Percentiles rank a stretch among this genome's conserved stretches.
phyloP scores from a whole-genome alignment of 1,140 invertebrate genomes.

The Drosophila carrolli region DNA sequence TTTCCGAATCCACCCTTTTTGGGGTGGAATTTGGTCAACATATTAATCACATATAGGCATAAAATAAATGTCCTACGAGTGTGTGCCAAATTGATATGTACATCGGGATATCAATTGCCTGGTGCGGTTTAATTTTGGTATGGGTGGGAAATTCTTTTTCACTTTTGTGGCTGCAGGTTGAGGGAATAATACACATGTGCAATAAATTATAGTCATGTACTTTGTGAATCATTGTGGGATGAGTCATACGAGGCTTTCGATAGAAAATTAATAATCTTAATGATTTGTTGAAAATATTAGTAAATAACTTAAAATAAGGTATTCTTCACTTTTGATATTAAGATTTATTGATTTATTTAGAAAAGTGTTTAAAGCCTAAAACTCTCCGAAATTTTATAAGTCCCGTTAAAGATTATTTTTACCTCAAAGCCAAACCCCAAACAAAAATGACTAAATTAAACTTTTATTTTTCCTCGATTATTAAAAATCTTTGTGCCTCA shows the following conservation, averaged over 20 bases:
- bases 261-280: neutral
- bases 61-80: conserved; percentile 73
- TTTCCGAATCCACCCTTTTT: neutral
- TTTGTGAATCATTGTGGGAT: conserved; percentile 3
- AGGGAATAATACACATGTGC: conserved; percentile 23
- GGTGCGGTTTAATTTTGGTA: conserved; percentile 25
- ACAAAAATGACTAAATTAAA: conserved; percentile 43
- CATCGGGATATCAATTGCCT: conserved; percentile 67
- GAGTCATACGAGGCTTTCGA: conserved; percentile 7
- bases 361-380: too few species aligned
- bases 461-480: conserved; percentile 25
- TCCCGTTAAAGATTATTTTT: too few species aligned
- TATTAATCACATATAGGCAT: conserved; percentile 76
- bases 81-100: conserved; percentile 78
- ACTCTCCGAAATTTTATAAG: too few species aligned
- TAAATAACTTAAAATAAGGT: too few species aligned
- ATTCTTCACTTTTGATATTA: too few species aligned
- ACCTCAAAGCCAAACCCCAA: neutral
- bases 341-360: too few species aligned
- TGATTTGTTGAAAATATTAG: too few species aligned
- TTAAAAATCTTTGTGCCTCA: conserved; percentile 12
- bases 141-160: conserved; percentile 64
- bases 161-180: conserved; percentile 46
- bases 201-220: conserved; percentile 14
- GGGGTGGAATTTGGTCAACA: conserved; percentile 22